Evolutionary conservation across 2,113 vertebrate genomes (phyloP).

Genomic region (Phaetusa simplex): DNA sequence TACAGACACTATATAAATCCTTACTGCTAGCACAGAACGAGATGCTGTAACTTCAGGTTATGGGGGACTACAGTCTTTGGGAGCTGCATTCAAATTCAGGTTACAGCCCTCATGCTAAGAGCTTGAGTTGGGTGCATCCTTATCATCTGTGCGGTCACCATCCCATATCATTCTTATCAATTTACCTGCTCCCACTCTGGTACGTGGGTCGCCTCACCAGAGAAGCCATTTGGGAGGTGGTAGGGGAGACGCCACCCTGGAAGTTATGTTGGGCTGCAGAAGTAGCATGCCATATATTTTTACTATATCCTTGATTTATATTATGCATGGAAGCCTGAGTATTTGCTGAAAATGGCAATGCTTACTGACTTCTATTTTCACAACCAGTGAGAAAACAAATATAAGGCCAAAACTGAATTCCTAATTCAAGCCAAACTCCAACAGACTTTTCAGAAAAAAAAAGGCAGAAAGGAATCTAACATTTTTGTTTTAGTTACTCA

Average conservation of each 20-base stretch:
- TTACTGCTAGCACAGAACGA: neutral
- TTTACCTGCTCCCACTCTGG: neutral
- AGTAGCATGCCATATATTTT: neutral
- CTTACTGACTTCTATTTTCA: neutral
- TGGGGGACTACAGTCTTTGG: neutral
- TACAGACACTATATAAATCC: neutral
- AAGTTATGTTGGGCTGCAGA: fast-evolving
- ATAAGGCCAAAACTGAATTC: neutral
- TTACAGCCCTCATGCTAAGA: neutral
- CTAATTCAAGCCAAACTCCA: neutral
- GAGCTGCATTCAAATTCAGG: neutral
- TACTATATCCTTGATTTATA: neutral
- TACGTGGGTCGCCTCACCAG: neutral
- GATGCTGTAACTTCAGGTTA: neutral
- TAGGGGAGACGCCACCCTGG: neutral
- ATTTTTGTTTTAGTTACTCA: neutral
- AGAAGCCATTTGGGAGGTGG: neutral
- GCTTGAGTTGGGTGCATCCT: neutral
- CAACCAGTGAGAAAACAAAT: neutral
- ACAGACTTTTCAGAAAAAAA: neutral
- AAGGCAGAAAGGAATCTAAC: neutral
- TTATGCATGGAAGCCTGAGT: neutral
- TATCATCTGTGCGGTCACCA: neutral
- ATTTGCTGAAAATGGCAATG: neutral
- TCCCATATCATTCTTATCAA: neutral